phyloP scores from a whole-genome alignment of 2,797 vertebrate species.

The Hemibagrus guttatus region DNA sequence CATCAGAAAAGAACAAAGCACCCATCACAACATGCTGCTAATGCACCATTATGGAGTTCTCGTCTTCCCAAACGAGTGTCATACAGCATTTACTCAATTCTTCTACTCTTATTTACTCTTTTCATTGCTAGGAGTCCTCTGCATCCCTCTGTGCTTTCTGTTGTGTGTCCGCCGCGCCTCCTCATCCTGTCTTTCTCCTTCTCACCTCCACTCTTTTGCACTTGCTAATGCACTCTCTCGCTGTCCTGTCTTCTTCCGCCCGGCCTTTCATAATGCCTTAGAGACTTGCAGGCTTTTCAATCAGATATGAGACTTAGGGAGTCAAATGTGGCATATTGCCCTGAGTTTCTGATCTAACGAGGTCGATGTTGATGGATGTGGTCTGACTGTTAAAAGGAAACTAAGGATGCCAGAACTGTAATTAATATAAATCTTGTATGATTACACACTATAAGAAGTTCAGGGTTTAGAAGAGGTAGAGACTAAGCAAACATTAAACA shows the following conservation, averaged over 20 bases:
- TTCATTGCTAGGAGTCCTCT: neutral
- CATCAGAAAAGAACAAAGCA: constrained; percentile 49
- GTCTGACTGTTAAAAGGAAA: constrained; percentile 40
- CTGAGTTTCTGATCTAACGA: constrained; percentile 22
- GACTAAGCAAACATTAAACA: constrained; percentile 3
- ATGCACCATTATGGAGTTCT: constrained; percentile 45
- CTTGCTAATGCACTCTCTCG: constrained; percentile 8
- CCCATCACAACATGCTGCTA: constrained; percentile 34
- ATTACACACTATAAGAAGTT: constrained; percentile 21
- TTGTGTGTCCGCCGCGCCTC: neutral
- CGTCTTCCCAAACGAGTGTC: constrained; percentile 12
- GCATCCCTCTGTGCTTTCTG: neutral
- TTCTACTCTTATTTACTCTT: constrained; percentile 20
- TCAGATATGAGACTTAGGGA: constrained; percentile 41
- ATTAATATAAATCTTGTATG: constrained; percentile 35
- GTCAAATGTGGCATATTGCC: constrained; percentile 41
- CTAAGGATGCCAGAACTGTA: constrained; percentile 14
- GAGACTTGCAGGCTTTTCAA: constrained; percentile 33
- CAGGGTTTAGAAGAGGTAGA: constrained; percentile 22
- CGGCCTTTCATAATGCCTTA: neutral
- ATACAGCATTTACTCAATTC: constrained; percentile 14
- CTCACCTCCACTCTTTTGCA: neutral
- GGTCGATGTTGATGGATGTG: constrained; percentile 39
- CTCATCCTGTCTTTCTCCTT: neutral
- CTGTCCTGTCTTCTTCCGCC: neutral